Conservation (phyloP, 2,797 vertebrate genomes). For the Pangasius mekongensis region DNA sequence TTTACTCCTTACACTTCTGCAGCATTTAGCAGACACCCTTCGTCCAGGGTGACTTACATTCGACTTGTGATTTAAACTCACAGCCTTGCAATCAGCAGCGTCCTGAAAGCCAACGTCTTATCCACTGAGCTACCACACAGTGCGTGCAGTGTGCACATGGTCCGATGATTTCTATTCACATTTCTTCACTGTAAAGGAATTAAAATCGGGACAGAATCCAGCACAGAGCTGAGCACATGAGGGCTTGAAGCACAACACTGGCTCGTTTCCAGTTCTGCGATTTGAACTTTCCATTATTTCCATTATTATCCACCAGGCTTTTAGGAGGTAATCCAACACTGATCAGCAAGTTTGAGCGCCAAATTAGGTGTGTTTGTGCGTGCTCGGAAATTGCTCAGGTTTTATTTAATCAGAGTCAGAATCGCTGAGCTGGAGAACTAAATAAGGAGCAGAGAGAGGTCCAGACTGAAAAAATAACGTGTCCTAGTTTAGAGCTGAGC, state of each 20-base stretch:
- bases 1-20: background rate
- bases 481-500: background rate
- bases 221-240: background rate
- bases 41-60: too few species aligned
- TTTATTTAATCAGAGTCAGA: constrained; percentile 4
- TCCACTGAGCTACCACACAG: background rate
- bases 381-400: background rate
- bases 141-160: background rate
- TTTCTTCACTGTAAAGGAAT: background rate
- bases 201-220: background rate
- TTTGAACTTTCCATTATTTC: background rate
- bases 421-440: background rate
- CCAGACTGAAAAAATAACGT: background rate
- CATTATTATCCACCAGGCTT: background rate
- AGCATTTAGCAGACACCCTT: too few species aligned
- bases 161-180: background rate
- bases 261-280: background rate
- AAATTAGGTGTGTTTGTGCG: background rate
- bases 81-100: too few species aligned
- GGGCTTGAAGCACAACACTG: background rate
- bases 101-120: too few species aligned
- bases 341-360: background rate
- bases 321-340: background rate
- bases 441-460: background rate
- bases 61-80: too few species aligned